phyloP scores from a whole-genome alignment of 2,113 vertebrate genomes.

The Crypturellus undulatus region DNA sequence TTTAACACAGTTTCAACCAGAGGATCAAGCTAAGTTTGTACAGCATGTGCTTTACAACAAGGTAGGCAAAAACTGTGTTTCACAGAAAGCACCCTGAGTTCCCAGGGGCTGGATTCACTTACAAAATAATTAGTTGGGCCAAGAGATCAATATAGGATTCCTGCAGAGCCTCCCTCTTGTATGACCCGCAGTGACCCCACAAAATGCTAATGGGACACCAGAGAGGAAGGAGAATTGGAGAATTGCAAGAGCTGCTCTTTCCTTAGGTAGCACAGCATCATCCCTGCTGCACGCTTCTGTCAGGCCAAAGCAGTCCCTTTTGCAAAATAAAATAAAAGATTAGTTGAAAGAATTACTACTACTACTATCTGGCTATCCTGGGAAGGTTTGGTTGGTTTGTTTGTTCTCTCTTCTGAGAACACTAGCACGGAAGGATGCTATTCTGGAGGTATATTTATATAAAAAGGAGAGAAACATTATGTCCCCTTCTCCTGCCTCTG shows the following conservation, averaged over 20 bases:
- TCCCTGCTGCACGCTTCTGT: not conserved
- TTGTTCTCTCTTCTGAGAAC: not conserved
- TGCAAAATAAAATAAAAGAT: not conserved
- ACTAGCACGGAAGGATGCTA: not conserved
- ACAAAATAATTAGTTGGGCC: not conserved
- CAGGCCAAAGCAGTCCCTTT: not conserved
- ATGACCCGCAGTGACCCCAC: not conserved
- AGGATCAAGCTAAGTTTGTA: not conserved
- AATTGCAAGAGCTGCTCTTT: not conserved
- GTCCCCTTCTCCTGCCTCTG: not conserved
- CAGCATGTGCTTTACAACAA: not conserved
- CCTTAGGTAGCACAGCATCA: not conserved
- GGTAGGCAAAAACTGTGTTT: not conserved
- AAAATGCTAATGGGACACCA: not conserved
- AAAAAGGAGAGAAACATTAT: not conserved
- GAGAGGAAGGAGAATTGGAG: not conserved
- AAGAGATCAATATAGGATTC: not conserved
- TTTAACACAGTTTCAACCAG: not conserved
- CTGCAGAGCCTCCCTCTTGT: not conserved
- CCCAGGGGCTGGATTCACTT: not conserved
- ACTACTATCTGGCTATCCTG: not conserved
- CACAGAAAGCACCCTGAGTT: not conserved
- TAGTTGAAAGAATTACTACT: not conserved
- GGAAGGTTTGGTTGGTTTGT: not conserved
- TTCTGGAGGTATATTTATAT: not conserved